These are phyloP conservation scores for Apus apus DNA, from an alignment of 2,113 vertebrate species.

Conservation along the genomic window DNA sequence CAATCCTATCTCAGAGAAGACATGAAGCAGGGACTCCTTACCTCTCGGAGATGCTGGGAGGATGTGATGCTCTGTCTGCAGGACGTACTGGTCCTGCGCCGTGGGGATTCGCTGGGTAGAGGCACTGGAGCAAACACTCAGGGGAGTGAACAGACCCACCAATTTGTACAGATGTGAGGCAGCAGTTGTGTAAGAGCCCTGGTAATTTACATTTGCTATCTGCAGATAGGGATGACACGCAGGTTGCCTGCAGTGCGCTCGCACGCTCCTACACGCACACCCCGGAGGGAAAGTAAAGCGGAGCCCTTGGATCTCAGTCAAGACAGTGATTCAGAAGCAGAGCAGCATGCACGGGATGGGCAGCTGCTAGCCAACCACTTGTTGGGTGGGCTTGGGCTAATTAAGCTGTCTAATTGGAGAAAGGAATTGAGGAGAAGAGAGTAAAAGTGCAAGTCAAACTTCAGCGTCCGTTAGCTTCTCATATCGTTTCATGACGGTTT, in stretches of 20 bases:
- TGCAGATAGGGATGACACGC: background rate
- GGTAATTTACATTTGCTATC: background rate
- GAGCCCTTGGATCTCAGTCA: conserved; percentile 54
- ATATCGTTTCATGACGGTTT: background rate
- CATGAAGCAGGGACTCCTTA: background rate
- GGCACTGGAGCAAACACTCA: background rate
- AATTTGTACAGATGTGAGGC: background rate
- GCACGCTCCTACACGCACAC: background rate
- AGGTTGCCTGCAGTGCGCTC: background rate
- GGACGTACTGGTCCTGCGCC: accelerated
- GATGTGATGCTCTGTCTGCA: accelerated
- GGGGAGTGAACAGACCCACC: background rate
- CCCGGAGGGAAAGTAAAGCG: background rate
- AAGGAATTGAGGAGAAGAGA: background rate
- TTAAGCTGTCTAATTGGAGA: background rate
- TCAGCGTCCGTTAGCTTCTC: background rate
- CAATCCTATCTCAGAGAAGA: background rate
- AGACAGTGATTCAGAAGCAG: conserved; percentile 55
- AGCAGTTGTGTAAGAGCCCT: background rate
- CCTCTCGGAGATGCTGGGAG: background rate
- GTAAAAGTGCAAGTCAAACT: background rate
- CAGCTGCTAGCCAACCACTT: conserved; percentile 14
- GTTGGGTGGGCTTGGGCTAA: conserved; percentile 52
- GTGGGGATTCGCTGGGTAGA: background rate
- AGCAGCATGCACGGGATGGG: background rate